Evolutionary conservation across 2,888 invertebrate genomes (phyloP).

Genomic region (Lumbricus terrestris): DNA sequence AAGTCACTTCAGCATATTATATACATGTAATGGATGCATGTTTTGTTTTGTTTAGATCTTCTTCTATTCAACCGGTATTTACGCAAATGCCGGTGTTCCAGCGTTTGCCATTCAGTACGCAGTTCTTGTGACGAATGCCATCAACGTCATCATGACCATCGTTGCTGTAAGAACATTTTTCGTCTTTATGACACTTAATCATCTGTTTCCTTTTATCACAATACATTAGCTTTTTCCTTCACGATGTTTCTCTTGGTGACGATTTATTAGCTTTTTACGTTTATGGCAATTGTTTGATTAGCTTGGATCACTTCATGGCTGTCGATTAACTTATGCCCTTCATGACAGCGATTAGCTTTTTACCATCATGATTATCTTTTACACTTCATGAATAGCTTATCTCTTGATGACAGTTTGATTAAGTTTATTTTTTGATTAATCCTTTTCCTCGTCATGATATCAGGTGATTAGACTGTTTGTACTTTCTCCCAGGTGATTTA

Average conservation of each 20-base stretch:
- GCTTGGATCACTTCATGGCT: background rate
- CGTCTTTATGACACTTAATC: background rate
- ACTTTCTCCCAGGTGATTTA: background rate
- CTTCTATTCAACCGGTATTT: slow-evolving; percentile 91
- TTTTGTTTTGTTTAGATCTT: slow-evolving; percentile 70
- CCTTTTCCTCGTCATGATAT: background rate
- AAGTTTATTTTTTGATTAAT: no score
- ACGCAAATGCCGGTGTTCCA: slow-evolving; percentile 83
- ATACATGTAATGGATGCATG: background rate
- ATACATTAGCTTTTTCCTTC: background rate
- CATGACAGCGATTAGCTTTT: background rate
- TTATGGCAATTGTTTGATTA: no score
- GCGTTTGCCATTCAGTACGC: slow-evolving; percentile 85
- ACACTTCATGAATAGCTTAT: background rate
- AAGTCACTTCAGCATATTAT: no score
- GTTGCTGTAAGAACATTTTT: slow-evolving; percentile 61
- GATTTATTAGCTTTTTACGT: no score
- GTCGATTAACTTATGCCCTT: background rate
- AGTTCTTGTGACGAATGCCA: slow-evolving; percentile 88
- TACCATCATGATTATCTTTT: background rate
- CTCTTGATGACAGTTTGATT: no score
- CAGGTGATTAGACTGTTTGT: background rate
- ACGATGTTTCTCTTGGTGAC: background rate
- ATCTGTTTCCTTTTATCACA: background rate
- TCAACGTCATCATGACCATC: slow-evolving; percentile 94